A percentile compares a stretch with the other conserved stretches of the same genome.
These are phyloP conservation scores for Pecten maximus DNA, from an alignment of 2,888 invertebrate species.

Conservation along the genomic window DNA sequence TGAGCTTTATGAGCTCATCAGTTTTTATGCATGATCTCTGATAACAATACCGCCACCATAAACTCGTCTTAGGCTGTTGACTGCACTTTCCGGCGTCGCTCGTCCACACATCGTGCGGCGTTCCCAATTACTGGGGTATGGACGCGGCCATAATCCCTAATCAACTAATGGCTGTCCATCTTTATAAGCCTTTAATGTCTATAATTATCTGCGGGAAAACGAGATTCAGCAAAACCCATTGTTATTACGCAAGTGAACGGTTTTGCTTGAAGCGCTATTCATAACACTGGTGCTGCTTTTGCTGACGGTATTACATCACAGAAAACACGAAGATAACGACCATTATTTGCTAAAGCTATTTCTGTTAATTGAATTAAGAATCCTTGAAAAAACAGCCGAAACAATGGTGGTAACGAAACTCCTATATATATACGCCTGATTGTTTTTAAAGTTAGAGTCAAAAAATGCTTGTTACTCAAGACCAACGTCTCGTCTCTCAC, in stretches of 20 bases:
- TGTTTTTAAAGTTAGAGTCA: not conserved
- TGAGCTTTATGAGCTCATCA: not conserved
- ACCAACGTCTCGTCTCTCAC: not conserved
- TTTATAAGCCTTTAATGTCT: slow-evolving; percentile 21
- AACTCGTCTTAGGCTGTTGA: not conserved
- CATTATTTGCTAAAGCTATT: not conserved
- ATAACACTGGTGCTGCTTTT: not conserved
- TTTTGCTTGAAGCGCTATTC: not conserved
- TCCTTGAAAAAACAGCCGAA: not conserved
- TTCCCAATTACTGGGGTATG: slow-evolving; percentile 1
- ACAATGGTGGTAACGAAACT: not conserved
- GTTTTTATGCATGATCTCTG: not conserved
- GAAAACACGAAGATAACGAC: not conserved
- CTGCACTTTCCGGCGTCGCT: not conserved
- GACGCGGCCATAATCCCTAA: not conserved
- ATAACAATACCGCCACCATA: not conserved
- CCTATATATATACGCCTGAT: not conserved
- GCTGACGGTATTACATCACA: not conserved
- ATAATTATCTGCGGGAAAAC: not conserved
- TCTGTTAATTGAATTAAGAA: not conserved
- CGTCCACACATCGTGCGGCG: not conserved
- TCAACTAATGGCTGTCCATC: slow-evolving; percentile 24
- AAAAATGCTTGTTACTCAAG: not conserved
- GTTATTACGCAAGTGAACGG: not conserved
- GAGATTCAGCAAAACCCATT: not conserved